Conservation (phyloP, 1,140 invertebrate species). For the Sesamia nonagrioides region DNA sequence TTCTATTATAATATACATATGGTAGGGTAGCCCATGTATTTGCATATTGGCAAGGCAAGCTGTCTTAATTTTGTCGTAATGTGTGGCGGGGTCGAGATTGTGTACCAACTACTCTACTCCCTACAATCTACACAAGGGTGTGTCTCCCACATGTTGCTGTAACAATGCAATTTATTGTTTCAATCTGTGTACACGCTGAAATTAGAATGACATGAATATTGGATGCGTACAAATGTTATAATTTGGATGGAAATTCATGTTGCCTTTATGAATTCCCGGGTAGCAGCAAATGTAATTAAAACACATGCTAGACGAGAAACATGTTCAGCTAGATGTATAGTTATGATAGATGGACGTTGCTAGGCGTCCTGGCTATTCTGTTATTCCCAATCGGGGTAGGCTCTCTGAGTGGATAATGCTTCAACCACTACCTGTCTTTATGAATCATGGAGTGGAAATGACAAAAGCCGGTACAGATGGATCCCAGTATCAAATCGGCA, state of each 20-base stretch:
- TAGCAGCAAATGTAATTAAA: slow-evolving; percentile 36
- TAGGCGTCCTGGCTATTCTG: not conserved
- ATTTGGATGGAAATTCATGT: slow-evolving; percentile 36
- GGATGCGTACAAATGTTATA: slow-evolving; percentile 47
- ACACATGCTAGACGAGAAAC: slow-evolving; percentile 18
- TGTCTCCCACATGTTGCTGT: slow-evolving; percentile 55
- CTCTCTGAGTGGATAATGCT: slow-evolving; percentile 12
- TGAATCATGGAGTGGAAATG: slow-evolving; percentile 29
- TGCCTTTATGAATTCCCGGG: slow-evolving; percentile 26
- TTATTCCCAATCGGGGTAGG: not conserved
- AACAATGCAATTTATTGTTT: slow-evolving; percentile 67
- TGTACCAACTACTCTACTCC: not conserved
- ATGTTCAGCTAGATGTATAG: not conserved
- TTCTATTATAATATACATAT: slow-evolving; percentile 48
- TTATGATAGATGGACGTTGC: not conserved
- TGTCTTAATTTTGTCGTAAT: slow-evolving; percentile 69
- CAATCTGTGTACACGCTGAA: slow-evolving; percentile 63
- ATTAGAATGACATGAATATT: slow-evolving; percentile 63
- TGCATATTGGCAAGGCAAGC: slow-evolving; percentile 67
- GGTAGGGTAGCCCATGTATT: slow-evolving; percentile 56
- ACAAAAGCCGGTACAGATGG: slow-evolving; percentile 31
- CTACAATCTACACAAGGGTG: slow-evolving; percentile 37
- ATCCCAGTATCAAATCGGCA: slow-evolving; percentile 18
- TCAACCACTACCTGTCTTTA: slow-evolving; percentile 6
- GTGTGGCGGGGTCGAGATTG: slow-evolving; percentile 46